A percentile compares a stretch with the other conserved stretches of the same genome.
These are phyloP conservation scores for Liparis tanakae DNA, from an alignment of 2,797 vertebrate species.

Conservation along the genomic window DNA sequence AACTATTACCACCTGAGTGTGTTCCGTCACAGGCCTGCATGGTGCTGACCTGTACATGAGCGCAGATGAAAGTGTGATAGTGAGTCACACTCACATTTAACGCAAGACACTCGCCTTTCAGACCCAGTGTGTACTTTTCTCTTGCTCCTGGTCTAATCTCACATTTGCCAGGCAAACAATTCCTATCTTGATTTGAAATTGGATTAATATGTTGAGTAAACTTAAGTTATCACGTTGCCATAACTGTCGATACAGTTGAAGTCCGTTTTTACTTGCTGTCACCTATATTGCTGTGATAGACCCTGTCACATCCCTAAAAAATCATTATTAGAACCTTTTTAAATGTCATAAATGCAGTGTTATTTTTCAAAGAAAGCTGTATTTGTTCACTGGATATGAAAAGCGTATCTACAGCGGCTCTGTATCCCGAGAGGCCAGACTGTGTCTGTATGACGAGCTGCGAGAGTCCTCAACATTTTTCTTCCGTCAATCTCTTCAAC, in stretches of 20 bases:
- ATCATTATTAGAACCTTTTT: conserved; percentile 39
- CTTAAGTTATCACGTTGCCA: conserved; percentile 48
- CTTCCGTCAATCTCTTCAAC: conserved; percentile 43
- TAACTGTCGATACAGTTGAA: conserved; percentile 33
- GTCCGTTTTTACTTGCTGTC: conserved; percentile 32
- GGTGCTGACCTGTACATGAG: conserved; percentile 39
- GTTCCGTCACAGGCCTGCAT: conserved; percentile 12
- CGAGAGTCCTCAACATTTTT: conserved; percentile 27
- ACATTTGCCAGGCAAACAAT: conserved; percentile 58
- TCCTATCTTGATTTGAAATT: conserved; percentile 63
- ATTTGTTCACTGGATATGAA: conserved; percentile 51
- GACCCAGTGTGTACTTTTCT: conserved; percentile 53
- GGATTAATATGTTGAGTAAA: conserved; percentile 61
- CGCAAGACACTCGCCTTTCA: conserved; percentile 43
- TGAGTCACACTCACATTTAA: conserved; percentile 38
- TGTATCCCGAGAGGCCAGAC: neutral
- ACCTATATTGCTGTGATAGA: conserved; percentile 31
- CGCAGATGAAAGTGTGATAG: conserved; percentile 40
- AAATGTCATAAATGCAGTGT: conserved; percentile 31
- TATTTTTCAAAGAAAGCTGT: conserved; percentile 35
- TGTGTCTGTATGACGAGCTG: conserved; percentile 15
- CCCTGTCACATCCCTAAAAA: conserved; percentile 28
- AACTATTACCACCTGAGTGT: too few relatives aligned
- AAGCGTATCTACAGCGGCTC: conserved; percentile 43
- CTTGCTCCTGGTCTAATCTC: conserved; percentile 57